Evolutionary conservation across 2,113 vertebrate species (phyloP).

Genomic region (Epinephelus moara): DNA sequence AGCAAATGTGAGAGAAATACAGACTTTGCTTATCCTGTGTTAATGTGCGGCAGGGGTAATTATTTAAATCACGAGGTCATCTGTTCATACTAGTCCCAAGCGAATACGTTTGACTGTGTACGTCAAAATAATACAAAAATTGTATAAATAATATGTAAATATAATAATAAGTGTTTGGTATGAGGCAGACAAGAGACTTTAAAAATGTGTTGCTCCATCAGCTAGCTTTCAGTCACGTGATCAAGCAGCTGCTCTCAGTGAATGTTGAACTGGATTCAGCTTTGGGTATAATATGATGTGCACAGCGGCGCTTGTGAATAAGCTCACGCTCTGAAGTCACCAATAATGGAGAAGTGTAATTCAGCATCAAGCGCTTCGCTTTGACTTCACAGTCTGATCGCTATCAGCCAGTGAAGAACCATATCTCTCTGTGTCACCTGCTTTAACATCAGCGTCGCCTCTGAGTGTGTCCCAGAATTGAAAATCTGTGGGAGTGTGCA

Average conservation of each 20-base stretch:
- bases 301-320: conserved; percentile 29
- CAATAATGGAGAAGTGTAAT: conserved; percentile 17
- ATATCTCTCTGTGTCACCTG: conserved; percentile 29
- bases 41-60: too few relatives aligned
- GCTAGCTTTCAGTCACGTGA: conserved; percentile 4
- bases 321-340: conserved; percentile 12
- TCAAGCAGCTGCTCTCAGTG: conserved; percentile 26
- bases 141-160: conserved; percentile 10
- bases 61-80: too few relatives aligned
- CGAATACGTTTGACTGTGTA: background rate
- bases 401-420: conserved; percentile 30
- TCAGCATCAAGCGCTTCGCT: conserved; percentile 29
- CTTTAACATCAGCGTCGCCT: conserved; percentile 13
- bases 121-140: conserved; percentile 3
- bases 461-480: conserved; percentile 17
- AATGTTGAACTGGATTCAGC: conserved; percentile 23
- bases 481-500: conserved; percentile 28
- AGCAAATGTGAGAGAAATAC: too few relatives aligned
- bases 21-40: too few relatives aligned
- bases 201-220: conserved; percentile 1
- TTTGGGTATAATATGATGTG: conserved; percentile 9
- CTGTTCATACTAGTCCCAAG: too few relatives aligned
- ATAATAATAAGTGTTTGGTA: background rate
- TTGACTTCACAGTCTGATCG: conserved; percentile 17
- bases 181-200: background rate